These are phyloP conservation scores for Protonemura montana DNA, from an alignment of 2,888 invertebrate genomes.

Conservation along the genomic window DNA sequence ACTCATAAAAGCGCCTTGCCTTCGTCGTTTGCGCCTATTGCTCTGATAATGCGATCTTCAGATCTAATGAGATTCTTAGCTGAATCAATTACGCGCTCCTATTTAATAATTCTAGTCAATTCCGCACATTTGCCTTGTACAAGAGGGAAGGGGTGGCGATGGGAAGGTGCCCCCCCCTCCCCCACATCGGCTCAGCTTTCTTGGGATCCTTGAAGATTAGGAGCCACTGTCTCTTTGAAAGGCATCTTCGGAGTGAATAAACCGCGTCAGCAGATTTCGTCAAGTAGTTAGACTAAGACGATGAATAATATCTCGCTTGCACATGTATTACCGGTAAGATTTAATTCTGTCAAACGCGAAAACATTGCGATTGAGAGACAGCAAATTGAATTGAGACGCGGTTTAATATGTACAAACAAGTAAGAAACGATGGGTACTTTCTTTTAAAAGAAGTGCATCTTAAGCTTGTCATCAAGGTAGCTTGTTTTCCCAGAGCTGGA, in stretches of 20 bases:
- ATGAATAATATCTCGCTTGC: background rate
- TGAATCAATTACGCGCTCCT: background rate
- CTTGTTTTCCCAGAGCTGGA: too few species aligned
- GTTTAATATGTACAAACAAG: too few species aligned
- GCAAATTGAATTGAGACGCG: background rate
- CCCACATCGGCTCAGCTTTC: background rate
- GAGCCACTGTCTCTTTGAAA: background rate
- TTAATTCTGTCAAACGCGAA: background rate
- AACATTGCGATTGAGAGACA: background rate
- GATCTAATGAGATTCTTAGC: conserved; percentile 13
- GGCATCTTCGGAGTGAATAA: background rate
- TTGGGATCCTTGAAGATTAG: background rate
- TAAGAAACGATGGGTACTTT: too few species aligned
- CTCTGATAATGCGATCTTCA: background rate
- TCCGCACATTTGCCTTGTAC: conserved; percentile 14
- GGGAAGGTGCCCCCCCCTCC: background rate
- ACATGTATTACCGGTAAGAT: background rate
- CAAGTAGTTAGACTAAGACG: background rate
- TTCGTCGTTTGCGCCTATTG: background rate
- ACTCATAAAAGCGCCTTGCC: background rate
- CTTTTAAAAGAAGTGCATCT: too few species aligned
- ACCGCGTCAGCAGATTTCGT: background rate
- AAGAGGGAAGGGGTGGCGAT: background rate
- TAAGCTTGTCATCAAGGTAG: too few species aligned
- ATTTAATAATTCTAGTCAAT: conserved; percentile 18